Conservation (phyloP, 2,797 vertebrate genomes). For the Strix occidentalis region DNA sequence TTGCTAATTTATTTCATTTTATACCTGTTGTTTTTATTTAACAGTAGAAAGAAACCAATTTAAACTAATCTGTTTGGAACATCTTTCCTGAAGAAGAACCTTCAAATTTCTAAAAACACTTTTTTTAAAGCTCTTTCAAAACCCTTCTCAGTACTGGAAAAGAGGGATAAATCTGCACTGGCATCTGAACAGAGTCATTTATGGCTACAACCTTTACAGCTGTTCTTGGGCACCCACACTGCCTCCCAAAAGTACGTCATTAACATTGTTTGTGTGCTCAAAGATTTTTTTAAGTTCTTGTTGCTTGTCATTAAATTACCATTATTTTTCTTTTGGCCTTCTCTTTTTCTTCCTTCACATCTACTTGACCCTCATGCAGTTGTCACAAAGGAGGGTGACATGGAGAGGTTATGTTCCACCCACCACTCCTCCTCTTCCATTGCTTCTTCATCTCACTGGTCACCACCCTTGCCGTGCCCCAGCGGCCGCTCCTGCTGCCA, state of each 20-base stretch:
- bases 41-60: not conserved
- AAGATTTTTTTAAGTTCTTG: constrained; percentile 20
- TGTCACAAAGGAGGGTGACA: constrained; percentile 69
- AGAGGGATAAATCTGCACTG: not conserved
- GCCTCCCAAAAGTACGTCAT: constrained; percentile 8
- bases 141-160: not conserved
- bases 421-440: constrained; percentile 62
- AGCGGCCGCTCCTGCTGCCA: constrained; percentile 76
- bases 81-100: not conserved
- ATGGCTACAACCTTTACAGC: not conserved
- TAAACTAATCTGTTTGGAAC: not conserved
- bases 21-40: not conserved
- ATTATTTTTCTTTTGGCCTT: constrained; percentile 73
- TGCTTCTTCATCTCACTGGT: constrained; percentile 74
- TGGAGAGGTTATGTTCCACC: constrained; percentile 66
- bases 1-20: not conserved
- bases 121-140: not conserved
- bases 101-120: not conserved
- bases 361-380: constrained; percentile 67
- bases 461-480: constrained; percentile 73
- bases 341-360: constrained; percentile 62
- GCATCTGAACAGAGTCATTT: constrained; percentile 64
- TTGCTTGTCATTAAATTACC: constrained; percentile 57
- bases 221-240: not conserved
- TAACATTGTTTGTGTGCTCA: constrained; percentile 51